Evolutionary conservation across 2,888 invertebrate species (phyloP).

Genomic region (Paralinhomoeus sp.): DNA sequence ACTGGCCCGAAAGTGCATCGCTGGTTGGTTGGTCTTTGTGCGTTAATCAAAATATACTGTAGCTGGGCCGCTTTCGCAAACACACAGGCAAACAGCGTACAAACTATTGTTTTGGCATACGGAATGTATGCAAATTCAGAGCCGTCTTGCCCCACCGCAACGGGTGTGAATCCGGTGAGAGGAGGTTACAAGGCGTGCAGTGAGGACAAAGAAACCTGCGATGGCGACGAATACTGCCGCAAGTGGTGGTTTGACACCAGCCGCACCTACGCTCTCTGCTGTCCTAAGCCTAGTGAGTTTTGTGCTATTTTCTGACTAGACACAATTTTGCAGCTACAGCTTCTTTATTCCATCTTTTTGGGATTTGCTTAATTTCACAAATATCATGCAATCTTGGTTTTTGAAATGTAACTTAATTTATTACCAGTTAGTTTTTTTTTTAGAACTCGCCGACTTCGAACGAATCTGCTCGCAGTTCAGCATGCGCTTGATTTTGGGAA

Average conservation of each 20-base stretch:
- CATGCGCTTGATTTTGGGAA: slow-evolving; percentile 5
- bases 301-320: not conserved
- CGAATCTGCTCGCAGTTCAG: slow-evolving; percentile 7
- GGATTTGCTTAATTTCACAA: too few species aligned
- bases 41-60: too few species aligned
- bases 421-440: not conserved
- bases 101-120: too few species aligned
- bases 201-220: slow-evolving; percentile 1
- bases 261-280: slow-evolving; percentile 6
- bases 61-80: too few species aligned
- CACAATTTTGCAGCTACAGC: not conserved
- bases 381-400: too few species aligned
- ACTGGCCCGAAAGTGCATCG: slow-evolving; percentile 1
- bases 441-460: slow-evolving; percentile 5
- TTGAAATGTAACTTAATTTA: too few species aligned
- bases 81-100: too few species aligned
- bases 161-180: slow-evolving; percentile 3
- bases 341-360: too few species aligned
- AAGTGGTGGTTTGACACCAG: slow-evolving; percentile 7
- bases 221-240: slow-evolving; percentile 6
- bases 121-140: too few species aligned
- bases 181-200: slow-evolving; percentile 5
- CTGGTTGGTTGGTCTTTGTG: not conserved
- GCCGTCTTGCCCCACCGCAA: slow-evolving; percentile 6
- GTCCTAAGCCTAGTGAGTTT: slow-evolving; percentile 8